phyloP scores from a whole-genome alignment of 2,113 vertebrate species.

The Arenaria interpres region DNA sequence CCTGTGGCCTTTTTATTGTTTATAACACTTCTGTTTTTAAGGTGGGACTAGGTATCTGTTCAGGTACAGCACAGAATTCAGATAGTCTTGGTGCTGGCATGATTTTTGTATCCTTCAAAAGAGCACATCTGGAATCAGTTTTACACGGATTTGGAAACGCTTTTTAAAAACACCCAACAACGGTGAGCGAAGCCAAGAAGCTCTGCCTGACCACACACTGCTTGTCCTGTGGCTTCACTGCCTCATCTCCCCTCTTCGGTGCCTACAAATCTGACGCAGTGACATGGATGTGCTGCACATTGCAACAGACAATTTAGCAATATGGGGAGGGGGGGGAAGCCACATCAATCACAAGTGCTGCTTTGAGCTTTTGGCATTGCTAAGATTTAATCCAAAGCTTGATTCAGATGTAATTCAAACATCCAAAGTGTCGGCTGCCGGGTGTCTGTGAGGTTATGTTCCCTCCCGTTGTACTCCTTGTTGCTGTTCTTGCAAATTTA shows the following conservation, averaged over 20 bases:
- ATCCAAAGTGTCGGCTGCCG: background rate
- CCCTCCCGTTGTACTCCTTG: background rate
- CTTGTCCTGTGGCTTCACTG: background rate
- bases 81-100: slow-evolving; percentile 10
- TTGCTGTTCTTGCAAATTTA: slow-evolving; percentile 35
- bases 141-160: slow-evolving; percentile 5
- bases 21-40: slow-evolving; percentile 33
- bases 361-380: slow-evolving; percentile 34
- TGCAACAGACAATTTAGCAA: slow-evolving; percentile 9
- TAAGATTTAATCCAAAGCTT: slow-evolving; percentile 38
- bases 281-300: background rate
- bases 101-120: background rate
- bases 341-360: slow-evolving; percentile 28
- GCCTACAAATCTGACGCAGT: background rate
- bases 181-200: background rate
- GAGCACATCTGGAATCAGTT: slow-evolving; percentile 54
- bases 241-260: background rate
- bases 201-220: background rate
- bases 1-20: slow-evolving; percentile 17
- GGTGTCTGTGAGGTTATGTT: slow-evolving; percentile 19
- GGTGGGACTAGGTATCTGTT: slow-evolving; percentile 44
- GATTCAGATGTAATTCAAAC: slow-evolving; percentile 30
- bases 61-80: slow-evolving; percentile 17
- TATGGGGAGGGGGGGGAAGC: background rate
- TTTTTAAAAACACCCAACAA: background rate